Base-by-base conservation (phyloP, 2,797 vertebrate species). In the Schizothorax lantsangensis region DNA sequence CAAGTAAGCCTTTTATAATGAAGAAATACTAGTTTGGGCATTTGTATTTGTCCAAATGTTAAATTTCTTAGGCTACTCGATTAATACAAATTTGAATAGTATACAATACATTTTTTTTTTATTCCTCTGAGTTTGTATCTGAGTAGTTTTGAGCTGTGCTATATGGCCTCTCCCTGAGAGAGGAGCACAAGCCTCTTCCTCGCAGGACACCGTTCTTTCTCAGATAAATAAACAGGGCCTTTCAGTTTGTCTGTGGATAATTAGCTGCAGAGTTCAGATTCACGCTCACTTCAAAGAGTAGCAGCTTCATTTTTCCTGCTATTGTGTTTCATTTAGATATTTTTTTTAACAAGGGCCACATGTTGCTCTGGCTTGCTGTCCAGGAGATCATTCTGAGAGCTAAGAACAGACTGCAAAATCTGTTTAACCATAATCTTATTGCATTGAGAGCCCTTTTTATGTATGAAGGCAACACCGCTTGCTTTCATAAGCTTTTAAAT, bases 291-390 rank as follows among this genome's bases (percentile, higher is more conserved):
- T 95, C 94, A 96, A 95, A 95, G 91, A 89, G 79, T 79, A 5
- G 84, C 89, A 87, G 66, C 91, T 92, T 91, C 91, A 92, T 91
- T 89, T 79, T 88, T 92, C 92, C 89, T 89, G 87, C 91, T 94
- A 91, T 91, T 93, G 86, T 88, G 86, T 89, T 93, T 92, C 91
- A 89, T 88, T 88, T 85, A 0, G 43, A 93, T 93, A 92, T 2
- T 88, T 93, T 92, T 90, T 93, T 43, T 10, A 10, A 95, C 92
- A 92, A 90, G 89, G 93, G 91, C 94, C 94, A 95, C 94, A 94
- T 88, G 83, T 83, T 73, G 75, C 86, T 89, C 74, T 87, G 64
- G 80, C 59, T 83, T 79, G 47, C 80, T 84, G 80, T 84, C 75
- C 84, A 89, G 69, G 75, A 88, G 81, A 77, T 88, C 49, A 49